phyloP scores from a whole-genome alignment of 2,113 vertebrate genomes.

The Cichladusa arquata region DNA sequence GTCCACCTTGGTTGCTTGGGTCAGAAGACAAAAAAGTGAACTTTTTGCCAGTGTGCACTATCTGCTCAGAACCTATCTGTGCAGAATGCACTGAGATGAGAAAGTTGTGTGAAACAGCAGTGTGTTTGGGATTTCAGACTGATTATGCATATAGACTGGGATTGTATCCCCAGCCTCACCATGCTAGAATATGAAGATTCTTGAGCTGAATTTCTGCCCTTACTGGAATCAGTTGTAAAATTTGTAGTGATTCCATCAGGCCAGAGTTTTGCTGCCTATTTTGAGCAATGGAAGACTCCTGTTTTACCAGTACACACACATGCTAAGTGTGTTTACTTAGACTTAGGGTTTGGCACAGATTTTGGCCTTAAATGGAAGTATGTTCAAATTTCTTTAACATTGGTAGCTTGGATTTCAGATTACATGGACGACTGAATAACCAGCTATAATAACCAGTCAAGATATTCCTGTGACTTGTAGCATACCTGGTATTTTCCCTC shows the following conservation, averaged over 20 bases:
- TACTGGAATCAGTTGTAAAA: background rate
- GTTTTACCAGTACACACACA: background rate
- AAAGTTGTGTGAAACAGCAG: background rate
- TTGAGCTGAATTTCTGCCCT: background rate
- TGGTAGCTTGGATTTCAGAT: background rate
- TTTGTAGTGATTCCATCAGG: background rate
- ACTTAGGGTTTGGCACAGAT: background rate
- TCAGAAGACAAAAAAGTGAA: background rate
- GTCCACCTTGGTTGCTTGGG: background rate
- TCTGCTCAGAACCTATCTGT: background rate
- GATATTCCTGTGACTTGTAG: background rate
- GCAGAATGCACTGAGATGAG: background rate
- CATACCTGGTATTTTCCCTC: background rate
- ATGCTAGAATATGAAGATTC: background rate
- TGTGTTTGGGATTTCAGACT: background rate
- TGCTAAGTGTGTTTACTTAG: background rate
- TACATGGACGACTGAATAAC: background rate
- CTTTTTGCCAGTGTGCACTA: background rate
- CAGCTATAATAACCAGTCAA: background rate
- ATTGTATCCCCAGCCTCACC: background rate
- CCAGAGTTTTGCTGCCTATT: background rate
- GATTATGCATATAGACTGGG: fast-evolving
- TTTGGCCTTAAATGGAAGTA: background rate
- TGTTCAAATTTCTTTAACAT: background rate
- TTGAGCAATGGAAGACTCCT: background rate